A percentile compares a stretch with the other conserved stretches of the same genome.
Evolutionary conservation across 2,888 invertebrate genomes (phyloP).

Genomic region (Odontothrips loti): DNA sequence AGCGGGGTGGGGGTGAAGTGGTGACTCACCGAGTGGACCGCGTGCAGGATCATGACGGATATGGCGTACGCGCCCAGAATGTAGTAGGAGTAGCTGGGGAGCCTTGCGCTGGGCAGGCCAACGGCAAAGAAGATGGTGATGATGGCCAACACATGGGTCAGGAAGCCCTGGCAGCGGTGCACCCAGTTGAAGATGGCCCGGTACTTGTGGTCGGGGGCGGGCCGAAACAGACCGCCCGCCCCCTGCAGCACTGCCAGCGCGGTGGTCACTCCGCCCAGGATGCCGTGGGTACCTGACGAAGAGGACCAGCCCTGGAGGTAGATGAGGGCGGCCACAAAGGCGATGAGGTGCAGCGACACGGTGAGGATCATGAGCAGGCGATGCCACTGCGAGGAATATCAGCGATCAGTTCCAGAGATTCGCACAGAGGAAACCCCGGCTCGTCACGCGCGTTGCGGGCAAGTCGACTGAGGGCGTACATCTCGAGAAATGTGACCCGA

Average conservation of each 20-base stretch:
- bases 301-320: background rate
- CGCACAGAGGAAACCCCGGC: too few species aligned
- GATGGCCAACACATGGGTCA: background rate
- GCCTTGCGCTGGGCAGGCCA: background rate
- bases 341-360: background rate
- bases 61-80: background rate
- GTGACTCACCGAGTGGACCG: background rate
- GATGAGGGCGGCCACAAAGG: background rate
- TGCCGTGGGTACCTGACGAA: background rate
- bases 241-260: background rate
- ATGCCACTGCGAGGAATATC: background rate
- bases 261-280: constrained; percentile 2
- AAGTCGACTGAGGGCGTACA: too few species aligned
- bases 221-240: background rate
- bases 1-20: background rate
- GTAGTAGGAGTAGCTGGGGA: background rate
- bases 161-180: constrained; percentile 14
- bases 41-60: background rate
- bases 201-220: background rate
- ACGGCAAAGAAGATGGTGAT: constrained; percentile 19
- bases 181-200: background rate
- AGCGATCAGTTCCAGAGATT: too few species aligned
- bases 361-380: background rate
- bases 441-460: too few species aligned
- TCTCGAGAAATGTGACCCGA: too few species aligned